These are phyloP conservation scores for Diuraphis noxia DNA, from an alignment of 1,140 invertebrate species.

Conservation along the genomic window DNA sequence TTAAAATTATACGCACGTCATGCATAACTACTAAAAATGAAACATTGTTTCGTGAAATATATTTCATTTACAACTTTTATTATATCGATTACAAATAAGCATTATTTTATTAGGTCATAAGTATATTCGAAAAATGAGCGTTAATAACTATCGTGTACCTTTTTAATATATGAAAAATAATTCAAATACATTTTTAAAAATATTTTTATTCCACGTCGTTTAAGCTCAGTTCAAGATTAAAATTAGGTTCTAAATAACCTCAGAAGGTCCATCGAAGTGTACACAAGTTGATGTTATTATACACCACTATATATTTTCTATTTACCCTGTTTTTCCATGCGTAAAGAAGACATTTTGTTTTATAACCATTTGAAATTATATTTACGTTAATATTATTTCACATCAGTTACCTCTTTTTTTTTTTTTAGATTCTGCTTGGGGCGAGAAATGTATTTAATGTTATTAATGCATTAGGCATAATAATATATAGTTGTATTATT, in stretches of 20 bases:
- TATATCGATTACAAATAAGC: background rate
- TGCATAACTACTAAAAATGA: background rate
- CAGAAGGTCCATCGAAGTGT: constrained; percentile 10
- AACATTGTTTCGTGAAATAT: background rate
- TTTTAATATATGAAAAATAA: background rate
- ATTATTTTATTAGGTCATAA: background rate
- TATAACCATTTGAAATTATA: constrained; percentile 13
- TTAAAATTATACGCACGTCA: background rate
- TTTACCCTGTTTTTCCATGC: constrained; percentile 15
- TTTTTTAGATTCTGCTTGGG: background rate
- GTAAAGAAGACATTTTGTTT: constrained; percentile 14
- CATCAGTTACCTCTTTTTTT: constrained; percentile 12
- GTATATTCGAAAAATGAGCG: background rate
- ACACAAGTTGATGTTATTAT: constrained; percentile 22
- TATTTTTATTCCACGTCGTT: background rate
- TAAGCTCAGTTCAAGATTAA: background rate
- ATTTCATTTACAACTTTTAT: background rate
- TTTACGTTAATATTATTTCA: constrained; percentile 27
- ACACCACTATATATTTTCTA: background rate
- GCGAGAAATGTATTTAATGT: background rate
- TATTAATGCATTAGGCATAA: background rate
- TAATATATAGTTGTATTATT: constrained; percentile 1
- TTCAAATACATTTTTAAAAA: background rate
- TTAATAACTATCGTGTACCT: background rate
- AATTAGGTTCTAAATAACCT: constrained; percentile 5